Base-by-base conservation (phyloP, 2,888 invertebrate species). In the Cactoblastis cactorum region DNA sequence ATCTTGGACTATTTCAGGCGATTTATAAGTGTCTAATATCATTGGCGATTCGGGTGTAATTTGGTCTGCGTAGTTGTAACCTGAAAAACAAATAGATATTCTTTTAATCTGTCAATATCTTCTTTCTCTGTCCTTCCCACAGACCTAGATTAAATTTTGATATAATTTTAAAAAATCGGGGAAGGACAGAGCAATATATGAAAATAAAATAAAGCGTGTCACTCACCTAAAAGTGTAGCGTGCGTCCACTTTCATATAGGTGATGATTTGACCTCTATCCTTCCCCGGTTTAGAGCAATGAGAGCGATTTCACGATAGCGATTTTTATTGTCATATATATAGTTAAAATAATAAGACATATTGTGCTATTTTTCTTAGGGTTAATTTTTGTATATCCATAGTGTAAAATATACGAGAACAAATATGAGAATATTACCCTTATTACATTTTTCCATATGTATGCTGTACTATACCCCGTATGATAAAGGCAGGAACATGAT, bases 151-250 rank as follows among this genome's bases (percentile, higher is more conserved):
- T 52, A 52, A 60, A 54, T 62, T 65, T 58, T 50, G n/a, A n/a
- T n/a, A 52, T 56, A 50, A 37, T 55, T 50, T 47, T 32, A 58
- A 60, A 22, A 34, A 12, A 80, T 80, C 90, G 90, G 92, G 92
- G 92, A 92, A 92, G 92, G 92, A 92, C 92, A 92, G 92, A 92
- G 91, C 74, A 61, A 72, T 67, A 74, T 58, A 72, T 66, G 69
- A 65, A 74, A 55, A 65, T 63, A 74, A 66, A 62, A 71, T 60
- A 69, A 61, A 63, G 69, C 64, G 59, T 59, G 55, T 54, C 68
- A 89, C 88, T 87, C 89, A 89, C 89, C 89, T 80, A 81, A 82
- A 85, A 85, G 85, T 82, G 83, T 80, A 77, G 78, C 79, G 75
- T 63, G 69, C 78, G 77, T 79, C 80, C 80, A 85, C 86, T 86